Percentiles rank a stretch among this genome's conserved stretches.
Evolutionary conservation across 1,140 invertebrate genomes (phyloP).

Genomic region (Pentalonia nigronervosa): DNA sequence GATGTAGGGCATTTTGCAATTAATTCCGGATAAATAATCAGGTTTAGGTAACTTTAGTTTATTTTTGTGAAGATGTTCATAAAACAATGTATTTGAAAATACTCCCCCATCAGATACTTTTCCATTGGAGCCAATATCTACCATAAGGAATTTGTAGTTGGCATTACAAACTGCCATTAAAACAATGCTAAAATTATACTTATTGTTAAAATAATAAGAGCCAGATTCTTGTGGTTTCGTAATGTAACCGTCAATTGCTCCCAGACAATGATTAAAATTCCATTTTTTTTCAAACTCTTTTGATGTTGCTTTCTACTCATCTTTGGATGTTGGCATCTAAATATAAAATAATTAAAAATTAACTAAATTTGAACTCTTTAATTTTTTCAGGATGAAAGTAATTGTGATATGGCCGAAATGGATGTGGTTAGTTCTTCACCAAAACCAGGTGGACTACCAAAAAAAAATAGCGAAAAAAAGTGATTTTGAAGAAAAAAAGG

Average conservation of each 20-base stretch:
- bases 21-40: constrained; percentile 30
- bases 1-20: constrained; percentile 39
- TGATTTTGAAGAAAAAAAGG: constrained; percentile 41
- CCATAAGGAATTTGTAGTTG: constrained; percentile 62
- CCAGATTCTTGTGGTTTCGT: constrained; percentile 63
- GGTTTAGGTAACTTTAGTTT: constrained; percentile 52
- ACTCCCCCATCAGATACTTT: constrained; percentile 63
- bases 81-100: constrained; percentile 60
- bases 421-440: background rate
- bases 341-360: too few relatives aligned
- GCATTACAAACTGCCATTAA: constrained; percentile 63
- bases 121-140: constrained; percentile 63
- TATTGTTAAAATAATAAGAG: constrained; percentile 67
- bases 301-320: constrained; percentile 62
- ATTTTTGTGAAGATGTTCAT: constrained; percentile 59
- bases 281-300: constrained; percentile 64
- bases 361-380: constrained; percentile 41
- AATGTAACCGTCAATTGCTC: constrained; percentile 65
- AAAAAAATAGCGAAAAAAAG: background rate
- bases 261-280: constrained; percentile 66
- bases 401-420: too few relatives aligned
- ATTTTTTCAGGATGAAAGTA: background rate
- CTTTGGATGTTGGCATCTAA: constrained; percentile 59
- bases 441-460: background rate
- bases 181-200: constrained; percentile 65